A percentile compares a stretch with the other conserved stretches of the same genome.
Conservation (phyloP, 1,140 invertebrate genomes). For the Formica exsecta region DNA sequence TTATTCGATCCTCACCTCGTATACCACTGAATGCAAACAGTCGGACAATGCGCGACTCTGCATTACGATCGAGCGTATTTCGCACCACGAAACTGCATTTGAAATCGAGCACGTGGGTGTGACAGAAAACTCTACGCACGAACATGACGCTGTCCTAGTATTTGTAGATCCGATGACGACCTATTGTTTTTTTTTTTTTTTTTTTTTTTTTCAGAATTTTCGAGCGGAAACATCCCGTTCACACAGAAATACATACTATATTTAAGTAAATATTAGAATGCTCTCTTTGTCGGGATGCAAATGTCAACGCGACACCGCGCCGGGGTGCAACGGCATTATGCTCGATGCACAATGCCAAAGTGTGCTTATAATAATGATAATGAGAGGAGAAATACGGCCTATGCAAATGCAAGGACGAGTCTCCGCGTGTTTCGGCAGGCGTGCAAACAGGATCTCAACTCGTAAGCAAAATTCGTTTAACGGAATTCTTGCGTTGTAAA, state of each 20-base stretch:
- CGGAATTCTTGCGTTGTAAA: background rate
- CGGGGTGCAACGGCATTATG: slow-evolving; percentile 77
- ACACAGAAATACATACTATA: too few relatives aligned
- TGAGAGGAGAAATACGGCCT: slow-evolving; percentile 83
- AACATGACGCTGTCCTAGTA: background rate
- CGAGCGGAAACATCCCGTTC: background rate
- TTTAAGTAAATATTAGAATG: slow-evolving; percentile 71
- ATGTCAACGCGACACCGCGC: slow-evolving; percentile 77
- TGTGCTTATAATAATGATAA: slow-evolving; percentile 83
- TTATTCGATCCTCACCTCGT: slow-evolving; percentile 46
- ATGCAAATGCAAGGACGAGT: slow-evolving; percentile 69
- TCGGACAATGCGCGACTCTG: slow-evolving; percentile 9
- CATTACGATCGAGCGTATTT: slow-evolving; percentile 28
- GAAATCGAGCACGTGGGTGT: slow-evolving; percentile 21
- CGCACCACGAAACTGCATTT: background rate
- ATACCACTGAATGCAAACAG: slow-evolving; percentile 32
- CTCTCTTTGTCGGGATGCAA: slow-evolving; percentile 83
- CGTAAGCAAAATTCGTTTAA: background rate
- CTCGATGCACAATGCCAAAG: slow-evolving; percentile 78
- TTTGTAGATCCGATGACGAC: background rate
- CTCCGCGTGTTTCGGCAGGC: slow-evolving; percentile 7
- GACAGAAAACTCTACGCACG: slow-evolving; percentile 25
- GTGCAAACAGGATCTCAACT: background rate
- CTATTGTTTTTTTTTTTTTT: too few relatives aligned
- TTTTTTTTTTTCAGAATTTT: background rate